These are phyloP conservation scores for Steinernema khuongi DNA, from an alignment of 1,140 invertebrate genomes.

Conservation along the genomic window DNA sequence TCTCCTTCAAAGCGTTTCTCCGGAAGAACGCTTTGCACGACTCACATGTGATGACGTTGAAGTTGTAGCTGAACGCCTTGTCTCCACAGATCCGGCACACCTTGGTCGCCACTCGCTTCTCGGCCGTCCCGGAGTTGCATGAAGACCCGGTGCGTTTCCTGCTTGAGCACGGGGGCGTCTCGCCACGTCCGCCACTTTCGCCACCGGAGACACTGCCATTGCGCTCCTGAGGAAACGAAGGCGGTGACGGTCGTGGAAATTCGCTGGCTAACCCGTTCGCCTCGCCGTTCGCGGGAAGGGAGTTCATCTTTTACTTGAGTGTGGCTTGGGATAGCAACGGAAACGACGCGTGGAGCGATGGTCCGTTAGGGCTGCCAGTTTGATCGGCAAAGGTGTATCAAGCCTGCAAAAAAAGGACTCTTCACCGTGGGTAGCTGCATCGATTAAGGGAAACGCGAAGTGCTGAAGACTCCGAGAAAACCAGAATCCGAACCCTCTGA, in stretches of 20 bases:
- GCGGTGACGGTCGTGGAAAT: neutral
- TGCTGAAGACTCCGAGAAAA: neutral
- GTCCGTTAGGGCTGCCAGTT: neutral
- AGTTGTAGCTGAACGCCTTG: slow-evolving; percentile 89
- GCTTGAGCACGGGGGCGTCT: neutral
- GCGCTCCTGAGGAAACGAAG: neutral
- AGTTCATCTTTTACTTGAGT: neutral
- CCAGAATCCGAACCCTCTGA: neutral
- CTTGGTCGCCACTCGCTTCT: slow-evolving; percentile 61
- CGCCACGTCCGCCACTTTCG: neutral
- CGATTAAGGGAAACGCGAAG: neutral
- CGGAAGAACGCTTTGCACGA: slow-evolving; percentile 97
- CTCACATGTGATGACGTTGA: slow-evolving; percentile 93
- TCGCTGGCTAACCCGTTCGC: neutral
- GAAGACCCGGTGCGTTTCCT: slow-evolving; percentile 37
- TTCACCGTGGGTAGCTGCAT: neutral
- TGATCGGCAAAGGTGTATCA: neutral
- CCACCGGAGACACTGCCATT: neutral
- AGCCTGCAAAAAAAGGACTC: neutral
- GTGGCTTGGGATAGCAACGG: neutral
- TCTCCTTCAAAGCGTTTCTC: slow-evolving; percentile 83
- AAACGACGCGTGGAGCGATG: neutral
- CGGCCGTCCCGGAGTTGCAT: slow-evolving; percentile 24
- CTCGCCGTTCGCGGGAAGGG: neutral
- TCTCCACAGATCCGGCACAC: slow-evolving; percentile 80